Conservation (phyloP, 2,113 vertebrate species). For the Bungarus multicinctus region DNA sequence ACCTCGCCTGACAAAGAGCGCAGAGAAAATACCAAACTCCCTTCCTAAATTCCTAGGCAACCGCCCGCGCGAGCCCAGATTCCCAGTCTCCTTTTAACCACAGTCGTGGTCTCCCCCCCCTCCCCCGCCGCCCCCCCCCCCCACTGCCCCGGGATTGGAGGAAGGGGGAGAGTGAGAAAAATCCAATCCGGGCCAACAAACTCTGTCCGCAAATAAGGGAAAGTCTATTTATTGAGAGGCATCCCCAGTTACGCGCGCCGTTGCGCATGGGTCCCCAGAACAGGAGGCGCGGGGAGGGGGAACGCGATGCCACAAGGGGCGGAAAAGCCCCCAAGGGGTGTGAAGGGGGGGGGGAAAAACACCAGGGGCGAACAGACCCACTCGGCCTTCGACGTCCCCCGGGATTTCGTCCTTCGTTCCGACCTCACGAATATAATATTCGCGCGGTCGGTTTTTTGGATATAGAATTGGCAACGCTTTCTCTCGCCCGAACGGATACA, state of each 20-base stretch:
- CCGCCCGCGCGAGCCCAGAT: neutral
- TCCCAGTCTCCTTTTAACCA: neutral
- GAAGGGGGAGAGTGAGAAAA: neutral
- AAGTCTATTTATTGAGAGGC: neutral
- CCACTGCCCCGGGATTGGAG: too few relatives aligned
- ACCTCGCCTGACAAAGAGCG: slow-evolving; percentile 67
- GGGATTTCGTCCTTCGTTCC: neutral
- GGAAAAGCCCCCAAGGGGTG: neutral
- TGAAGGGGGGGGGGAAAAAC: neutral
- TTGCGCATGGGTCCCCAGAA: neutral
- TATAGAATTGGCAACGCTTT: neutral
- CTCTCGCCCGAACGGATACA: neutral
- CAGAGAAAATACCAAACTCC: neutral
- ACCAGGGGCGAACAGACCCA: neutral
- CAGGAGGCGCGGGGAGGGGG: too few relatives aligned
- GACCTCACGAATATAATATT: neutral
- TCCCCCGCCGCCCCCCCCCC: neutral
- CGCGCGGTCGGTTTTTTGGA: neutral
- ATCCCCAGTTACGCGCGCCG: neutral
- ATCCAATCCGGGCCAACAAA: neutral
- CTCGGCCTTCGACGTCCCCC: neutral
- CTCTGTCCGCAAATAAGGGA: neutral
- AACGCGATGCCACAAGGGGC: accelerated
- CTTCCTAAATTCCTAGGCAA: neutral
- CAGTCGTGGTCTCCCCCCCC: neutral